These are phyloP conservation scores for Chloroclystis v-ata DNA, from an alignment of 2,888 invertebrate species.

Conservation along the genomic window DNA sequence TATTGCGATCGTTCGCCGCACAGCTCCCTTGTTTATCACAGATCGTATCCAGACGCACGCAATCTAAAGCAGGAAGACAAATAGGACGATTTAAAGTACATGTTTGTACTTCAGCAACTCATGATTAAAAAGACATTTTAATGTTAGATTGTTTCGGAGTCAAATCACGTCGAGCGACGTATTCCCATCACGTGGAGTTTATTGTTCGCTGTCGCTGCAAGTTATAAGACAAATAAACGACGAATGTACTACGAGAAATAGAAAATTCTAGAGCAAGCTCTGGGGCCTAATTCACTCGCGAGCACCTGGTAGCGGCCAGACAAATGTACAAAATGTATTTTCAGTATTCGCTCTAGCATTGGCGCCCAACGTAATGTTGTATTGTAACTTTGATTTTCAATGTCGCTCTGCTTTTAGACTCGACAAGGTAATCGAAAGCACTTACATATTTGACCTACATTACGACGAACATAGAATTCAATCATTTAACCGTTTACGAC, in stretches of 20 bases:
- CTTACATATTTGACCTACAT: conserved; percentile 13
- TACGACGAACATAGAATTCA: conserved; percentile 9
- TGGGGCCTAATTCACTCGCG: conserved; percentile 23
- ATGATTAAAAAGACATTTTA: conserved; percentile 13
- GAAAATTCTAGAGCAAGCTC: conserved; percentile 32
- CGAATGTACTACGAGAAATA: conserved; percentile 32
- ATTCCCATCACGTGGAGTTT: conserved; percentile 45
- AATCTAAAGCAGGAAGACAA: neutral
- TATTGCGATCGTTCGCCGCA: neutral
- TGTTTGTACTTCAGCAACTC: neutral
- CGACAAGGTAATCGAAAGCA: conserved; percentile 8
- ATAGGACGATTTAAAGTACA: neutral
- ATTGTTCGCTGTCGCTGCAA: conserved; percentile 37
- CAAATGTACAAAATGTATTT: conserved; percentile 5
- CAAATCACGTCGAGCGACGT: conserved; percentile 15
- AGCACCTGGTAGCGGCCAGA: conserved; percentile 9
- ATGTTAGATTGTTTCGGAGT: conserved; percentile 11
- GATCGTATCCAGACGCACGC: neutral
- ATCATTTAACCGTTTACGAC: conserved; percentile 16
- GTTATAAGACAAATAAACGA: conserved; percentile 50
- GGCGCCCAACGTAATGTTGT: neutral
- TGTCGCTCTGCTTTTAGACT: conserved; percentile 3
- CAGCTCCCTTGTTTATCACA: neutral
- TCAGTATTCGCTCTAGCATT: conserved; percentile 5
- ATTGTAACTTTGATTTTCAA: conserved; percentile 1